Conservation (phyloP, 2,113 vertebrate genomes). For the rat (Rattus norvegicus) region GRCr8 NC_086028.1:13843001-13843500, state of each 20-base stretch:
- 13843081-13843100: neutral
- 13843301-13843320: neutral
- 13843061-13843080: neutral
- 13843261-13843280: neutral
- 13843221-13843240: neutral
- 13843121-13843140: neutral
- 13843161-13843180: neutral
- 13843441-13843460: neutral
- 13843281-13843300: neutral
- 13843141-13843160: no score
- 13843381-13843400: constrained; percentile 1
- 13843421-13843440: neutral
- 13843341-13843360: constrained; percentile 13
- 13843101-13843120: neutral
- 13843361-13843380: constrained; percentile 15
- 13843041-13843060: neutral
- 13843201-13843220: neutral
- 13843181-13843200: neutral
- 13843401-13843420: neutral
- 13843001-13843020: neutral
- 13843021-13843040: neutral
- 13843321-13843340: constrained; percentile 17
- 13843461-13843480: neutral
- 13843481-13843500: neutral
- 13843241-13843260: neutral